Base-by-base conservation (phyloP, 2,113 vertebrate species). In the Archilochus colubris region DNA sequence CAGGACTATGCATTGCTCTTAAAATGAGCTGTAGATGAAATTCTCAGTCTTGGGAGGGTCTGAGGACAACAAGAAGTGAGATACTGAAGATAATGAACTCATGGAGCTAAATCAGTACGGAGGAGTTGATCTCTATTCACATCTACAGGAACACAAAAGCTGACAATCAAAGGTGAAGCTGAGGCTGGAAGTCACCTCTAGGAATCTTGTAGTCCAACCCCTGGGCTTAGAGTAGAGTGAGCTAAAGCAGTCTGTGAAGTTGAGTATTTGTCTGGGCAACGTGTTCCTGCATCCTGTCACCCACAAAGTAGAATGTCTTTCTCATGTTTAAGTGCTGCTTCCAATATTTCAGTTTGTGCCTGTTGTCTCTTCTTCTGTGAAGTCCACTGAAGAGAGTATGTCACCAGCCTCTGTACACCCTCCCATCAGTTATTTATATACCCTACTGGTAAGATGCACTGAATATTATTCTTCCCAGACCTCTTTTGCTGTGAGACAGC, bases 131-230 rank as follows among this genome's bases (percentile, higher is more conserved):
- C 38, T 74, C 4, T 1, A 3, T 75, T 83, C 27, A 12, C 46
- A 1, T 58, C 24, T 69, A 28, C 17, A 48, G 51, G 36, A 70
- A 28, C 24, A 27, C 16, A 55, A n/a, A n/a, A 67, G 38, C 21
- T 73, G 36, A 24, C 27, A 80, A 4, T 59, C 6, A 4, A 48
- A 14, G 57, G 14, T 12, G 28, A 57, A 58, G 31, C 1, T 33
- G 75, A 33, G 22, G 20, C 28, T 91, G 50, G 36, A 81, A 46
- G 22, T 12, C 30, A 15, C 2, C 24, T 73, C 16, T 73, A 11
- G 10, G 3, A 61, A 7, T 66, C 43, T 31, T 73, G 6, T 54
- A 7, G 24, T 69, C 19, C 8, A 44, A 0, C 2, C 19, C 9
- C 7, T 66, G 3, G 2, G 6, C 31, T 82, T 5, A 44, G 22